phyloP scores from a whole-genome alignment of 2,113 vertebrate species.

The Progne subis region DNA sequence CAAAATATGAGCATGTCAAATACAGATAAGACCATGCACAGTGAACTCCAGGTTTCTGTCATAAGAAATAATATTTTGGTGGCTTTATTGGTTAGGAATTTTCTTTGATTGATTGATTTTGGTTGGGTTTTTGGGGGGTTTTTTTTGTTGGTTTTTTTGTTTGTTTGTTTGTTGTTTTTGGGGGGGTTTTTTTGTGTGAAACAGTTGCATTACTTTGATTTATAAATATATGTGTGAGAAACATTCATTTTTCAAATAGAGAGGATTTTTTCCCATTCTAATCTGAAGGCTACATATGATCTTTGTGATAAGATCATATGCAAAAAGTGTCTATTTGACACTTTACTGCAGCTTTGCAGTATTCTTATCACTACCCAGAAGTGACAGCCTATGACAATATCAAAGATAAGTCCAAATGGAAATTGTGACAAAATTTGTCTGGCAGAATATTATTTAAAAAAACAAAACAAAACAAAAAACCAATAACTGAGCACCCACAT shows the following conservation, averaged over 20 bases:
- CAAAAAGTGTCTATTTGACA: background rate
- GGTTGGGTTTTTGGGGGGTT: rapidly evolving
- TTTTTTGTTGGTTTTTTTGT: background rate
- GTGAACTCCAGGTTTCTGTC: background rate
- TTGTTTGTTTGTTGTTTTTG: too few relatives aligned
- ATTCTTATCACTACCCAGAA: background rate
- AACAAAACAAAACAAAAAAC: too few relatives aligned
- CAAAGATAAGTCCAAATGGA: background rate
- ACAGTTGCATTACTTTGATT: background rate
- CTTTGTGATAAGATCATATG: background rate
- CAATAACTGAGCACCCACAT: background rate
- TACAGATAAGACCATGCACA: background rate
- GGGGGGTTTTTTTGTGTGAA: background rate
- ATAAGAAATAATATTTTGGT: too few relatives aligned
- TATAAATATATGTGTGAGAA: background rate
- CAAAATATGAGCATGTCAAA: background rate
- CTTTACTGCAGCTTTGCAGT: background rate
- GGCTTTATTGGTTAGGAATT: too few relatives aligned
- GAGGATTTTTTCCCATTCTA: background rate
- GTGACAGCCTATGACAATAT: background rate
- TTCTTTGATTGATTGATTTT: too few relatives aligned
- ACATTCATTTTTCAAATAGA: background rate
- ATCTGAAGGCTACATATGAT: background rate
- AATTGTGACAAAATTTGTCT: background rate
- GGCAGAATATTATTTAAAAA: too few relatives aligned